These are phyloP conservation scores for Marcusenius ussheri DNA, from an alignment of 2,113 vertebrate species.

Conservation along the genomic window DNA sequence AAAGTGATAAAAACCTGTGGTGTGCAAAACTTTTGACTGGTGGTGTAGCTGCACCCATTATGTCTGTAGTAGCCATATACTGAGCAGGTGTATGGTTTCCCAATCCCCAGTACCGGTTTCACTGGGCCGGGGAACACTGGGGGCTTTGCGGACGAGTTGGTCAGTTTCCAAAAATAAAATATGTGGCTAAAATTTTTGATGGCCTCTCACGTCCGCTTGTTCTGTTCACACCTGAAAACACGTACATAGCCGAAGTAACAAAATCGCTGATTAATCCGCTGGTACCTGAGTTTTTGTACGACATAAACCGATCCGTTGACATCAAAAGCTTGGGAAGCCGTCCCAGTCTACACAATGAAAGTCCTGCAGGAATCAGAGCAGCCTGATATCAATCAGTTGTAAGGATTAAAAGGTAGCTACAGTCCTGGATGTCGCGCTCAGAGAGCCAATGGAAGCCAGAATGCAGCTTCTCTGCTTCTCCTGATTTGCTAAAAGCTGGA, in stretches of 20 bases:
- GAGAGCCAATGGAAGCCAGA: background rate
- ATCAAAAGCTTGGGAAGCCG: background rate
- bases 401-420: background rate
- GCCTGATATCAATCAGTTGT: background rate
- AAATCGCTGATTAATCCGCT: background rate
- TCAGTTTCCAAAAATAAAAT: background rate
- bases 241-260: background rate
- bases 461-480: background rate
- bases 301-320: background rate
- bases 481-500: constrained; percentile 4
- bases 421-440: background rate
- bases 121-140: no score
- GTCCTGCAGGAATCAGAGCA: background rate
- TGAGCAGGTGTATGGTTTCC: background rate
- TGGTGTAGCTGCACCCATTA: background rate
- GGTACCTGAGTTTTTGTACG: background rate
- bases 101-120: background rate
- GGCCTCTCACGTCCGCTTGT: background rate
- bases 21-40: no score
- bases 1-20: no score
- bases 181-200: background rate
- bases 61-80: background rate
- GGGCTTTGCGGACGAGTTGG: background rate
- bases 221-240: background rate
- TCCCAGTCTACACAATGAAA: background rate